Conservation (phyloP, 2,888 invertebrate genomes). For the Dasypogon diadema region DNA sequence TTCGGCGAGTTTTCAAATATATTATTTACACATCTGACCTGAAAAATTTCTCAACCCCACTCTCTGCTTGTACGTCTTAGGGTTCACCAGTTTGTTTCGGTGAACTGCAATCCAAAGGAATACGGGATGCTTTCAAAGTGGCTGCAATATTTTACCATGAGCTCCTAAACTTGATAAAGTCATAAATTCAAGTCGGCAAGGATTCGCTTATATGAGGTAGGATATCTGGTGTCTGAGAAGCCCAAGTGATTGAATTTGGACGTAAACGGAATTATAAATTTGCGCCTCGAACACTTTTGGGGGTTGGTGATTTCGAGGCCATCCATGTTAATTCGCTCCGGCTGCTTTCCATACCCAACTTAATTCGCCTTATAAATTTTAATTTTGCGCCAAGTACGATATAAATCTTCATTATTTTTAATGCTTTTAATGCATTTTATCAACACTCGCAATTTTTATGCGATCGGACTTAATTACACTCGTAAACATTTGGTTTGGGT, state of each 20-base stretch:
- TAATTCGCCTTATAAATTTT: constrained; percentile 33
- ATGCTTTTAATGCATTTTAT: constrained; percentile 36
- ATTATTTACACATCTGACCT: constrained; percentile 49
- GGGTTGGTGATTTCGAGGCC: background rate
- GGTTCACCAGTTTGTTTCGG: constrained; percentile 6
- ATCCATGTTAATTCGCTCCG: background rate
- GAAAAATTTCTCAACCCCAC: constrained; percentile 29
- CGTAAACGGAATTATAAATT: constrained; percentile 46
- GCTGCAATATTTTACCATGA: constrained; percentile 37
- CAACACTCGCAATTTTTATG: background rate
- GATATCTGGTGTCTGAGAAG: background rate
- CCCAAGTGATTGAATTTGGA: constrained; percentile 37
- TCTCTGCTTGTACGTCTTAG: background rate
- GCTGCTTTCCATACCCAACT: background rate
- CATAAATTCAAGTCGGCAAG: constrained; percentile 21
- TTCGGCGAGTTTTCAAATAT: constrained; percentile 45
- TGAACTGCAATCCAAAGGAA: constrained; percentile 21
- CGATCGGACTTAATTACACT: constrained; percentile 13
- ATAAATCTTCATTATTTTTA: constrained; percentile 39
- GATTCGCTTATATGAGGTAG: background rate
- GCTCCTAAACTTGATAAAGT: constrained; percentile 34
- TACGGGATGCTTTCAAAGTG: constrained; percentile 21
- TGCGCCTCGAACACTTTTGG: constrained; percentile 31
- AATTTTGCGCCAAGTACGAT: constrained; percentile 1
- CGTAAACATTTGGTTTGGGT: constrained; percentile 1